Percentiles rank a stretch among this genome's conserved stretches.
Conservation (phyloP, 2,797 vertebrate species). For the Aotus griseimembra region DNA sequence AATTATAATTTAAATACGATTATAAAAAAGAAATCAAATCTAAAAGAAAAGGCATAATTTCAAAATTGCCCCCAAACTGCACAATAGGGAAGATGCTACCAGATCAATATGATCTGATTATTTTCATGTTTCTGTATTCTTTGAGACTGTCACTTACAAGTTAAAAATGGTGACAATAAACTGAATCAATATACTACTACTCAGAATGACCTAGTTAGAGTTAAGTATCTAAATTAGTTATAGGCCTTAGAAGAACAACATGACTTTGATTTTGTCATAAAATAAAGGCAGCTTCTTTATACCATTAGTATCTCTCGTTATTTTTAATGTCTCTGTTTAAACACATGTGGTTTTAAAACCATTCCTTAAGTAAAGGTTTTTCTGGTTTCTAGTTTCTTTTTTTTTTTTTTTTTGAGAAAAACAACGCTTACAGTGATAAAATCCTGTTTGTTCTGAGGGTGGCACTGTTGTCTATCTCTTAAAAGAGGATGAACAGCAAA, state of each 20-base stretch:
- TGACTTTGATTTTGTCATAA: not conserved
- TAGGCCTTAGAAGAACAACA: not conserved
- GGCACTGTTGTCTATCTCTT: constrained; percentile 31
- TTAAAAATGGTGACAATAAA: not conserved
- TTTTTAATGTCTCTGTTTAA: not conserved
- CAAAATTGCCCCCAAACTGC: constrained; percentile 33
- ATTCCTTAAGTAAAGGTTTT: not conserved
- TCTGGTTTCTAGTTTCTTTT: not conserved
- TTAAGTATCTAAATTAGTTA: not conserved
- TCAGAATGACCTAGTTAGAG: not conserved
- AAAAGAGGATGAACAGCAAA: not conserved
- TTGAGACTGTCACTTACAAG: not conserved
- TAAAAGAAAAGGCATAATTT: constrained; percentile 26
- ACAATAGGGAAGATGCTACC: not conserved
- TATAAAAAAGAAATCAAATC: constrained; percentile 36
- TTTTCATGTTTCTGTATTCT: not conserved
- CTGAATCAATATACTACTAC: not conserved
- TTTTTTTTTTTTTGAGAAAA: not conserved
- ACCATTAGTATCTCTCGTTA: not conserved
- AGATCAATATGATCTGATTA: not conserved
- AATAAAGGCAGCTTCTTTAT: not conserved
- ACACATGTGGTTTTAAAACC: not conserved
- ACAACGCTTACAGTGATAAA: not conserved
- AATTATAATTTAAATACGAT: constrained; percentile 73
- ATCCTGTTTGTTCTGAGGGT: constrained; percentile 10